Conservation (phyloP, 2,113 vertebrate species). For the Menura novaehollandiae region DNA sequence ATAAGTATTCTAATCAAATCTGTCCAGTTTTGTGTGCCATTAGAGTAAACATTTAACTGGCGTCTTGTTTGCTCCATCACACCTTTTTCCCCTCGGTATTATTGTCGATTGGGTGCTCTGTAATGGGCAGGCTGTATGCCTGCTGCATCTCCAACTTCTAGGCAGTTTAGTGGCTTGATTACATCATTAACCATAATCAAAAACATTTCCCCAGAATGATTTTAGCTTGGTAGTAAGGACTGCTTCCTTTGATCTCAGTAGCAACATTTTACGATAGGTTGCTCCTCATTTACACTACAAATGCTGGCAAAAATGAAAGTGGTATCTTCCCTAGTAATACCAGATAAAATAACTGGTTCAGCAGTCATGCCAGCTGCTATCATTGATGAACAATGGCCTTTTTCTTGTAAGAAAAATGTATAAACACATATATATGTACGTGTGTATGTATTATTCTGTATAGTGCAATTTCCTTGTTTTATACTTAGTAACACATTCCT, state of each 20-base stretch:
- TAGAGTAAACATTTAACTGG: conserved; percentile 70
- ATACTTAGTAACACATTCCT: neutral
- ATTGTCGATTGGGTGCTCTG: conserved; percentile 37
- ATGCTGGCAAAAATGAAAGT: conserved; percentile 75
- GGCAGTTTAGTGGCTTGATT: conserved; percentile 77
- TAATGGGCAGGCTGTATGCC: conserved; percentile 59
- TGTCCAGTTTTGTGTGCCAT: conserved; percentile 21
- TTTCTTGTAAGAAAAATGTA: conserved; percentile 7
- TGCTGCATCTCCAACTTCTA: conserved; percentile 68
- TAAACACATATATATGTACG: neutral
- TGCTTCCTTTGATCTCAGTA: conserved; percentile 78
- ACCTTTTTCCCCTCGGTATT: conserved; percentile 43
- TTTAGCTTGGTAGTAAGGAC: conserved; percentile 75
- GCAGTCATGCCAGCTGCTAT: conserved; percentile 49
- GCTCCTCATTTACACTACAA: conserved; percentile 82
- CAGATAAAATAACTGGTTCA: conserved; percentile 65
- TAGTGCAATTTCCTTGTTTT: neutral
- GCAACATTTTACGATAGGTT: conserved; percentile 74
- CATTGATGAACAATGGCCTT: conserved; percentile 41
- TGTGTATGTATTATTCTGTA: neutral
- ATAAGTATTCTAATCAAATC: conserved; percentile 66
- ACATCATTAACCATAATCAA: conserved; percentile 83
- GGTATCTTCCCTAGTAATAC: conserved; percentile 59
- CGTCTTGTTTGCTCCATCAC: conserved; percentile 38
- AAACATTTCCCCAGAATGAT: conserved; percentile 78